Evolutionary conservation across 2,797 vertebrate genomes (phyloP).

Genomic region (Pelobates cultripes): DNA sequence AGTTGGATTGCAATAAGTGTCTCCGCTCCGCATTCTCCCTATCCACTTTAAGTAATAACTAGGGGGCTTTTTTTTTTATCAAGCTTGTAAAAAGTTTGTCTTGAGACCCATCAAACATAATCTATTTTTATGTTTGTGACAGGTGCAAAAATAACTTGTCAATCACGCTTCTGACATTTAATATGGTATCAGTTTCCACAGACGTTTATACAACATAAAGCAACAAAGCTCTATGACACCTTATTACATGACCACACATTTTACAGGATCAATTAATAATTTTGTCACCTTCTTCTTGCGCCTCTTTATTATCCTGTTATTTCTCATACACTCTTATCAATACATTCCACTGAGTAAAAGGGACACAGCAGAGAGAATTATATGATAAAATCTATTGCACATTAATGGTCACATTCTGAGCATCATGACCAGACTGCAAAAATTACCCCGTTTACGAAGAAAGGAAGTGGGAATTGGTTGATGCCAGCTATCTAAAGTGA

Average conservation of each 20-base stretch:
- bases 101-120: neutral
- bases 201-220: neutral
- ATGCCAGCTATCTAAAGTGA: conserved; percentile 48
- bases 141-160: neutral
- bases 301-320: neutral
- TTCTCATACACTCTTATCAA: neutral
- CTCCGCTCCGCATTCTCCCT: neutral
- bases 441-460: conserved; percentile 38
- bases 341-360: conserved; percentile 1
- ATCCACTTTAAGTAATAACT: neutral
- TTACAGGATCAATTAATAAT: neutral
- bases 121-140: conserved; percentile 8
- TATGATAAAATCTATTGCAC: neutral
- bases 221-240: neutral
- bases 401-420: conserved; percentile 14
- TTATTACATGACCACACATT: neutral
- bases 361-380: conserved; percentile 15
- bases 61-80: neutral
- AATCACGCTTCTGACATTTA: conserved; percentile 1
- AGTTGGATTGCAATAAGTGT: conserved; percentile 14
- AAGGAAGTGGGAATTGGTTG: conserved; percentile 44
- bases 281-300: neutral
- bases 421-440: conserved; percentile 34
- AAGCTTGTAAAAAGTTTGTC: neutral
- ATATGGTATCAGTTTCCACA: neutral